Base-by-base conservation (phyloP, 2,113 vertebrate species). In the Heliornis fulica region DNA sequence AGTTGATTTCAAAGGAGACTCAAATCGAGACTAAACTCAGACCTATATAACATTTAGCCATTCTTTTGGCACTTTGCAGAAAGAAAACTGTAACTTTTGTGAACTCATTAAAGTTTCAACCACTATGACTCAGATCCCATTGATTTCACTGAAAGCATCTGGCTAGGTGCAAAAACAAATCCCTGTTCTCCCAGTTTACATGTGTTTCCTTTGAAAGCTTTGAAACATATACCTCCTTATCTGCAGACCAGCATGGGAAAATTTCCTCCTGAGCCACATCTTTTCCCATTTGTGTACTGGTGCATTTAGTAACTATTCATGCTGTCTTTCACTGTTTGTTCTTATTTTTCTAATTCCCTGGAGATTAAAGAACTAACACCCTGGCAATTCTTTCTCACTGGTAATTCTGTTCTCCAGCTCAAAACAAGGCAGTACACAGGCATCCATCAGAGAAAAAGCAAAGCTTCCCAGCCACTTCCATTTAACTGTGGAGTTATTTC, bases 51-150 rank as follows among this genome's bases (percentile, higher is more conserved):
- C 10, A 31, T 71, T 68, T 56, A 82, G 57, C 15, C 38, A 53
- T 71, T 93, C 82, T 87, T 89, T 50, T 76, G 36, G 23, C n/a
- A 78, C 15, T 56, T 50, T 78, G 13, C 10, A 78, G 65, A 69
- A 22, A 63, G 32, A 90, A 92, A 83, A 93, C 41, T 0, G 0
- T 57, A 90, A 65, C 25, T 88, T 88, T 50, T 70, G 59, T 69
- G 70, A 89, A 75, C 36, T 82, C 61, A 46, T 89, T 94, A 87
- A 78, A 89, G 29, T 94, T 93, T 93, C 51, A 91, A 56, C 53
- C 40, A 22, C 74, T 4, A 1, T 53, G 64, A 75, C 61, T 89
- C 36, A 65, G 36, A 75, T 75, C 31, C 69, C 70, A 91, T 76
- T 91, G 84, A 82, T 89, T 85, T 89, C 56, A 54, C 15, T 61